Base-by-base conservation (phyloP, 2,888 invertebrate genomes). In the Cinara cedri region DNA sequence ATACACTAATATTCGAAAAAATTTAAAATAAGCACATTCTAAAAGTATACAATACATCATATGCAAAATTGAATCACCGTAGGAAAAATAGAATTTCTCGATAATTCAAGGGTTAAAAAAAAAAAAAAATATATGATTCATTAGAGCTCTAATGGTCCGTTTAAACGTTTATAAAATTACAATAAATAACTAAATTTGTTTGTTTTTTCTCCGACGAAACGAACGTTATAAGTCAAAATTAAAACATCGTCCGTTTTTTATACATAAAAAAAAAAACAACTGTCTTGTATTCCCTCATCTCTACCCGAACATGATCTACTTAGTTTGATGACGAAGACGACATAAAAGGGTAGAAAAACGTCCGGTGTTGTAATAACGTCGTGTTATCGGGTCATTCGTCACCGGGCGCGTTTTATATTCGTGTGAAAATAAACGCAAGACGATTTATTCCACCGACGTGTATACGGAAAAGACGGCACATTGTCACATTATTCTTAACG, bases 401-500 rank as follows among this genome's bases (percentile, higher is more conserved):
- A 54, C 16, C 11, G 44, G 16, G 11, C 24, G 13, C 1, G 44
- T 44, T 44, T 55, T 71, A 71, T 71, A 57, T 71, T 42, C 71
- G 21, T 44, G 55, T 14, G 42, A 44, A 57, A 71, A 71, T 24
- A 71, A 71, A 71, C 71, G 57, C 16, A 11, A 6, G 16, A 57
- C 57, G n/a, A 57, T 71, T 71, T 57, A n/a, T 71, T 42, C 21
- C n/a, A 24, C 11, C n/a, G n/a, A 44, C 16, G 57, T 57, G 34
- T 4, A n/a, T n/a, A 24, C 24, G 44, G 57, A 55, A 57, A 42
- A 42, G 21, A 42, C 54, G 21, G 44, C 44, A n/a, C 44, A n/a
- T n/a, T n/a, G n/a, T n/a, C n/a, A n/a, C 71, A 57, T 44, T 71
- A 44, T 71, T 71, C 70, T 42, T 34, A 21, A 55, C 68, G 54